A percentile compares a stretch with the other conserved stretches of the same genome.
Evolutionary conservation across 2,113 vertebrate genomes (phyloP).

Genomic region (Hylia prasina): DNA sequence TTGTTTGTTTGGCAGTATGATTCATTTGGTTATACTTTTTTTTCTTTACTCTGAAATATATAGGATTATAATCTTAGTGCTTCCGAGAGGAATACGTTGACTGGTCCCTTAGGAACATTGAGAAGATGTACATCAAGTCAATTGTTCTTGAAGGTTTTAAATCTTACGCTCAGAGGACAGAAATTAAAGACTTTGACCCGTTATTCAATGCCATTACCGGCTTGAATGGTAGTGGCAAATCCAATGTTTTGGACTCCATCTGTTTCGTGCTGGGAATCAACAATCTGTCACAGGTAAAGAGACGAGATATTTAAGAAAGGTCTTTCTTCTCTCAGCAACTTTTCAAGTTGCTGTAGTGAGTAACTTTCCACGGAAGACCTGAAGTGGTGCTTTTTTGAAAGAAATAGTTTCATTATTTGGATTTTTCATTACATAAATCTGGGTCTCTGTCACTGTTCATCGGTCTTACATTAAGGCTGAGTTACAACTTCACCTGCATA

Average conservation of each 20-base stretch:
- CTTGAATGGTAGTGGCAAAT: conserved; percentile 96
- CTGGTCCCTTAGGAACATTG: neutral
- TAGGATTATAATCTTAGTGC: neutral
- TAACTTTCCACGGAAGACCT: accelerated
- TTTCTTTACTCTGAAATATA: neutral
- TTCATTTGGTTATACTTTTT: accelerated
- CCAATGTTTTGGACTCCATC: conserved; percentile 93
- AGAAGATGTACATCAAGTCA: conserved; percentile 89
- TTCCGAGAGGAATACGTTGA: neutral
- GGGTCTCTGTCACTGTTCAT: neutral
- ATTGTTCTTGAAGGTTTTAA: conserved; percentile 94
- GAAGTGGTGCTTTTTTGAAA: neutral
- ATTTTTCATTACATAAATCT: neutral
- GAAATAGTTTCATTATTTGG: neutral
- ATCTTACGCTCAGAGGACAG: conserved; percentile 92
- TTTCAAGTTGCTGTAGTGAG: neutral
- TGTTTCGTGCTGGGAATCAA: conserved; percentile 92
- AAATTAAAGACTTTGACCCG: conserved; percentile 86
- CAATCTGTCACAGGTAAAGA: conserved; percentile 86
- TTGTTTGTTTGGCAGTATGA: neutral
- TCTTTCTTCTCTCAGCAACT: neutral
- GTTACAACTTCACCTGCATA: neutral
- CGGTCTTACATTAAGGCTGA: neutral
- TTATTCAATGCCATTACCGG: conserved; percentile 97
- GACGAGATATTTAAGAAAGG: neutral